Base-by-base conservation (phyloP, 2,888 invertebrate species). In the Eupithecia abbreviata region DNA sequence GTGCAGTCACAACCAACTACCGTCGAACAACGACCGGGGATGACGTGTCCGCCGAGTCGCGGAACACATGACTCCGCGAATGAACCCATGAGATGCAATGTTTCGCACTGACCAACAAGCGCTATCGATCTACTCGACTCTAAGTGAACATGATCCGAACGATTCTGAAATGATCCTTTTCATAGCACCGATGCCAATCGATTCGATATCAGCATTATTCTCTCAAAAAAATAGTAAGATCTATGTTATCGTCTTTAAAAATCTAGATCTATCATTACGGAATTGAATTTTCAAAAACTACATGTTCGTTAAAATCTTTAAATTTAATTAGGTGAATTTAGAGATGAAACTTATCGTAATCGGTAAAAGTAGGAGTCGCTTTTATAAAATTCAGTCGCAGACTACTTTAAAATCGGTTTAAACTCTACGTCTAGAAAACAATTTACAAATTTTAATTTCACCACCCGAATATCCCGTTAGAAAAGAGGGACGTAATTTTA, bases 351-450 rank as follows among this genome's bases (percentile, higher is more conserved):
- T 91, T 91, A 92, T 88, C 83, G 84, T 90, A 89, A 88, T 90
- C 88, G 88, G 88, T 92, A 91, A 90, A 90, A 92, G 90, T 91
- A 90, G 88, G 90, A 91, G 86, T 90, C 88, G 86, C 84, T 84
- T 89, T 93, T 94, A 93, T 90, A 94, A 94, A 94, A 93, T 93
- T 95, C 94, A 94, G 94, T 95, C 95, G 91, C 93, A 86, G 91
- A 90, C 95, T 94, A 94, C 92, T 91, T 89, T 91, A 91, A 93
- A 91, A 90, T 91, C 88, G 88, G 89, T 91, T 90, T 86, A 90
- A 91, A 88, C 82, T 85, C 92, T 94, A 94, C 89, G 86, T 91
- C 92, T 94, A 94, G 90, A 93, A 94, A 94, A 92, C 84, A 90
- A 90, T 91, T 92, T 91, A 92, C 90, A 93, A 91, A 91, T 86